phyloP scores from a whole-genome alignment of 2,113 vertebrate genomes.

The Apteryx owenii region DNA sequence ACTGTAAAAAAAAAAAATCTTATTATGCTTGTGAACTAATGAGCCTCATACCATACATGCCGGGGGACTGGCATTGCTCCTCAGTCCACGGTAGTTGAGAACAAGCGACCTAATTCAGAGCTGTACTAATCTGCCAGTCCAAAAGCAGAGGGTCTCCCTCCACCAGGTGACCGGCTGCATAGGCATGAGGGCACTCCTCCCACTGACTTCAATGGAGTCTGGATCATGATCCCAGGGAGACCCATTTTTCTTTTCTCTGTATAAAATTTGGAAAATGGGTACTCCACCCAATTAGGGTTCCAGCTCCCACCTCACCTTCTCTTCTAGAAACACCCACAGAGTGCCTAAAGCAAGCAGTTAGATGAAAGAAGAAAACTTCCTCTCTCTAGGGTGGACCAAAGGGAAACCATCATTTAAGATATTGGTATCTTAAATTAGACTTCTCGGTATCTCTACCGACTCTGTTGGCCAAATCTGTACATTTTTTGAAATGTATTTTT shows the following conservation, averaged over 20 bases:
- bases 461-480: not conserved
- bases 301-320: not conserved
- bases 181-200: not conserved
- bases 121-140: accelerated
- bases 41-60: not conserved
- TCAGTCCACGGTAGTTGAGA: not conserved
- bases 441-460: not conserved
- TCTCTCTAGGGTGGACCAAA: not conserved
- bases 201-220: not conserved
- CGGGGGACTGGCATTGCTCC: not conserved
- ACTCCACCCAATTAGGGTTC: not conserved
- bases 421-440: not conserved
- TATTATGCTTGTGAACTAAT: not conserved
- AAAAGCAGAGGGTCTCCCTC: not conserved
- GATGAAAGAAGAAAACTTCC: not conserved
- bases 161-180: accelerated
- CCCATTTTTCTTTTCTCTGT: not conserved
- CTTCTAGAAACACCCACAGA: not conserved
- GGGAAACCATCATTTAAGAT: not conserved
- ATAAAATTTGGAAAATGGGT: not conserved
- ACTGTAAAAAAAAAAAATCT: not conserved
- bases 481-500: conserved; percentile 5
- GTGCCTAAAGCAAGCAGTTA: not conserved
- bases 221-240: not conserved
- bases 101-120: not conserved